Percentiles rank a stretch among this genome's conserved stretches.
phyloP scores from a whole-genome alignment of 2,797 vertebrate genomes.

The Natrix natrix region DNA sequence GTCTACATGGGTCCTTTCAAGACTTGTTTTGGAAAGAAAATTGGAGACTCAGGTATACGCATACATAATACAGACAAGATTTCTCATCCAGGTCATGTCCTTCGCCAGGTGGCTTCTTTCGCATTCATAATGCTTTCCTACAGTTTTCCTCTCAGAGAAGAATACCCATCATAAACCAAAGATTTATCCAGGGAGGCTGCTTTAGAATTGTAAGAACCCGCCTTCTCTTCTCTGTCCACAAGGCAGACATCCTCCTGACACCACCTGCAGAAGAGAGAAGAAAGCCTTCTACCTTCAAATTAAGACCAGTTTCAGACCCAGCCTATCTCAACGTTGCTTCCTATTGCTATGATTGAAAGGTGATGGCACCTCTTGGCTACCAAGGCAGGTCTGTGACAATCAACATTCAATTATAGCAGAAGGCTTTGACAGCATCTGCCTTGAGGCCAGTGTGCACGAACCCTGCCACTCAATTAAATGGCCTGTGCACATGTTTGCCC shows the following conservation, averaged over 20 bases:
- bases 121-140: neutral
- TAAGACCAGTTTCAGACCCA: neutral
- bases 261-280: conserved; percentile 69
- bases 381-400: neutral
- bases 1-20: neutral
- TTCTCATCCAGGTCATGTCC: neutral
- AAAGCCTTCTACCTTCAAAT: accelerated
- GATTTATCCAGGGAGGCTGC: conserved; percentile 60
- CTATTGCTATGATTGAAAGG: neutral
- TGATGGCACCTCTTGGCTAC: too few species aligned
- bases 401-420: neutral
- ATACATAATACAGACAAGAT: neutral
- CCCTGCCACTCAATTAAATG: too few species aligned
- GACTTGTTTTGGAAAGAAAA: neutral
- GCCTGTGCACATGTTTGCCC: too few species aligned
- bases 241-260: conserved; percentile 80
- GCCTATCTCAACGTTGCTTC: neutral
- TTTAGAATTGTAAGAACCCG: conserved; percentile 65
- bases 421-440: neutral
- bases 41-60: neutral
- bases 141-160: neutral
- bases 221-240: conserved; percentile 57
- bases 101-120: neutral
- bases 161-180: conserved; percentile 71
- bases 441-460: too few species aligned